Percentiles rank a stretch among this genome's conserved stretches.
Conservation (phyloP, 1,140 invertebrate species). For the Pseudoatta argentina region DNA sequence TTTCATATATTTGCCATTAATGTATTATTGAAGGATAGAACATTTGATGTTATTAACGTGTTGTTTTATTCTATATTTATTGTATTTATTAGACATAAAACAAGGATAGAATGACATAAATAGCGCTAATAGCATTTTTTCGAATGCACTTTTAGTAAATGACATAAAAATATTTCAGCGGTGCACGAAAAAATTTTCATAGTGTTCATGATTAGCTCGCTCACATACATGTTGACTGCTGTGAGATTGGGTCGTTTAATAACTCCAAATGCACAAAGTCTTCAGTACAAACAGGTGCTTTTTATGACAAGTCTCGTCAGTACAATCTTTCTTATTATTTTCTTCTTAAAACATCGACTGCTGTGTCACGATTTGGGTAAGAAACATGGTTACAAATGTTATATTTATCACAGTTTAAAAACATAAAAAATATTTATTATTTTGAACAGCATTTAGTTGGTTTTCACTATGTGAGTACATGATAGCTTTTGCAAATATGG, state of each 20-base stretch:
- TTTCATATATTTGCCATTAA: neutral
- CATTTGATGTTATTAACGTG: too few species aligned
- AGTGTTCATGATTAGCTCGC: slow-evolving; percentile 95
- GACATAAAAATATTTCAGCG: slow-evolving; percentile 88
- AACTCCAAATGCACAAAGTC: slow-evolving; percentile 86
- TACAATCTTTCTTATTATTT: slow-evolving; percentile 93
- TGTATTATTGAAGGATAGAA: neutral
- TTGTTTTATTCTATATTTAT: too few species aligned
- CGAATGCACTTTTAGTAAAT: slow-evolving; percentile 41
- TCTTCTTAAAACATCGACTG: slow-evolving; percentile 95
- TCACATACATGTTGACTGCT: slow-evolving; percentile 93
- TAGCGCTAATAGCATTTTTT: too few species aligned
- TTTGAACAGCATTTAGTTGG: slow-evolving; percentile 94
- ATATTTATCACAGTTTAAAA: slow-evolving; percentile 21
- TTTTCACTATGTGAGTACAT: slow-evolving; percentile 97
- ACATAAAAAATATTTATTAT: slow-evolving; percentile 49
- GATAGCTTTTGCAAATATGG: slow-evolving; percentile 96
- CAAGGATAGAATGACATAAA: too few species aligned
- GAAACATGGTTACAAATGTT: slow-evolving; percentile 73
- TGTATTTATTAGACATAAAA: too few species aligned
- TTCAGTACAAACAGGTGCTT: slow-evolving; percentile 91
- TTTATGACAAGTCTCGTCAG: slow-evolving; percentile 92
- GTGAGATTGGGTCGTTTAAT: slow-evolving; percentile 86
- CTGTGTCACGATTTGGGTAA: slow-evolving; percentile 95
- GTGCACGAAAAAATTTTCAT: slow-evolving; percentile 97